A percentile compares a stretch with the other conserved stretches of the same genome.
Evolutionary conservation across 2,797 vertebrate genomes (phyloP).

Genomic region (Harpagifer antarcticus): DNA sequence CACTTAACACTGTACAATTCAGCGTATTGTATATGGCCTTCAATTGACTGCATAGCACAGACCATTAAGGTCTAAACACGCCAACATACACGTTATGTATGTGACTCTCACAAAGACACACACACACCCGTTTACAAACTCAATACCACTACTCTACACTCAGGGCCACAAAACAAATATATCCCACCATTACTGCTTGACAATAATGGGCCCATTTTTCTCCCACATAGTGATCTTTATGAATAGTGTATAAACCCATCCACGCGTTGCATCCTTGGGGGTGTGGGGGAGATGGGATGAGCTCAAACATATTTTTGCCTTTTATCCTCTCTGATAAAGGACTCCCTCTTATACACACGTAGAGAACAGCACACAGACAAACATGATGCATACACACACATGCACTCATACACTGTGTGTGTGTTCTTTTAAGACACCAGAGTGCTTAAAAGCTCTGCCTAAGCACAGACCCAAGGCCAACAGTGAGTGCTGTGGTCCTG

Average conservation of each 20-base stretch:
- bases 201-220: conserved; percentile 80
- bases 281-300: conserved; percentile 27
- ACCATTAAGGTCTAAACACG: conserved; percentile 16
- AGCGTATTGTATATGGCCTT: conserved; percentile 14
- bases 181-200: conserved; percentile 70
- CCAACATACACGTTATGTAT: conserved; percentile 27
- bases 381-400: conserved; percentile 32
- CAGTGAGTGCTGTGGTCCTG: conserved; percentile 63
- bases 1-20: conserved; percentile 9
- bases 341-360: conserved; percentile 64
- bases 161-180: conserved; percentile 72
- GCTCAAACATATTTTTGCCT: conserved; percentile 71
- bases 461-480: conserved; percentile 73
- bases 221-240: conserved; percentile 73
- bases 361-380: conserved; percentile 28
- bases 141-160: conserved; percentile 28
- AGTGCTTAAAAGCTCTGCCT: conserved; percentile 75
- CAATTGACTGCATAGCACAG: conserved; percentile 10
- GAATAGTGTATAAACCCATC: conserved; percentile 81
- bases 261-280: conserved; percentile 59
- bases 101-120: conserved; percentile 12
- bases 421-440: conserved; percentile 46
- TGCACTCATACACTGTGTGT: conserved; percentile 17
- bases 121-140: conserved; percentile 25
- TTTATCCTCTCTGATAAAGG: conserved; percentile 72